phyloP scores from a whole-genome alignment of 2,888 invertebrate species.

The Steromphala cineraria region DNA sequence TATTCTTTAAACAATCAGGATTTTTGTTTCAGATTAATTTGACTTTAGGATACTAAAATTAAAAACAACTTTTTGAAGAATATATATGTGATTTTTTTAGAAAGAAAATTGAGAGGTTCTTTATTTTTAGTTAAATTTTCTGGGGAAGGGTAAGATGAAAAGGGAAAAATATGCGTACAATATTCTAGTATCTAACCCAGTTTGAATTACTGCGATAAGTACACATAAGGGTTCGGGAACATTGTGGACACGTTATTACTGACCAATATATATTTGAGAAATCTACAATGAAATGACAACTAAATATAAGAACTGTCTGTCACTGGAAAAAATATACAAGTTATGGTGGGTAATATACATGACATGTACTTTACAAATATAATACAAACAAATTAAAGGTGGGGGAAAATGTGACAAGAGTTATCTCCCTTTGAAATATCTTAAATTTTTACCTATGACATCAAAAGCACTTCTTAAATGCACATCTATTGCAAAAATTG shows the following conservation, averaged over 20 bases:
- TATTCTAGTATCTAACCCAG: not conserved
- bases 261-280: not conserved
- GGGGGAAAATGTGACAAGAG: not conserved
- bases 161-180: not conserved
- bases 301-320: not conserved
- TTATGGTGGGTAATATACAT: slow-evolving; percentile 1
- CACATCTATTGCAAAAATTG: no score
- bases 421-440: not conserved
- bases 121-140: not conserved
- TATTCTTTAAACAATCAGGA: no score
- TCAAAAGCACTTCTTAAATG: no score
- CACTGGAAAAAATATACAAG: not conserved
- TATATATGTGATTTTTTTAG: no score
- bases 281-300: slow-evolving; percentile 4
- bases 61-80: no score
- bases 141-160: not conserved
- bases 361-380: slow-evolving; percentile 8
- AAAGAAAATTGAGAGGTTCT: no score
- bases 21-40: no score
- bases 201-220: not conserved
- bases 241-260: not conserved
- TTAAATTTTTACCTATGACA: no score
- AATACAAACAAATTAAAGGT: not conserved
- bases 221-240: not conserved
- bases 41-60: no score